Evolutionary conservation across 2,797 vertebrate genomes (phyloP), one percentile per base, ranked within the genome.

Genomic region (Phalanger gymnotis): DNA sequence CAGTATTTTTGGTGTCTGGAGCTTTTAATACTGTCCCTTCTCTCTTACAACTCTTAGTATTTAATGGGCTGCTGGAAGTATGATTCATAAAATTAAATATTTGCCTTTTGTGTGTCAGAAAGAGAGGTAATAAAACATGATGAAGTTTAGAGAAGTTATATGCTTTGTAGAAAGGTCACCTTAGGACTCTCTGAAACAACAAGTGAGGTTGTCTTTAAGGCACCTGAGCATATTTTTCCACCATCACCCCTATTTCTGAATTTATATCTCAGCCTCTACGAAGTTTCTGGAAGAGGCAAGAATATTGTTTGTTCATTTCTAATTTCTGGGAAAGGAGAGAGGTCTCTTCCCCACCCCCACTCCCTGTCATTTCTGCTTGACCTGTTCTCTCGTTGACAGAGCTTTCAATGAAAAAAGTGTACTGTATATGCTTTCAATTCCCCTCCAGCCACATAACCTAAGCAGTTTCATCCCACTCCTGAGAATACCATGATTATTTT

Each of bases 171-270:
- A 92, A 95, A 94, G 54, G 92, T 54, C 91, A 53, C 30, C 47
- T 93, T 92, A 95, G 92, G 89, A 91, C 90, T 96, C 92, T 95
- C 81, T 87, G 58, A 95, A 96, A 94, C 95, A 96, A 94, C 93
- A 97, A 96, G 95, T 92, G 92, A 95, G 30, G 7, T 95, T 97
- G 81, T 92, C 92, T 91, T 12, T 0, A 54, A 96, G 54, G 57
- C 57, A 96, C 73, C 94, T 95, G 81, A 94, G 95, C 94, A 95
- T 91, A 57, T 52, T 96, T 91, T 94, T 89, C 95, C 93, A 91
- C 51, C 16, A 66, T 90, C 91, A 94, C 94, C 34, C 56, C 51
- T 54, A 89, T 54, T 92, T 94, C 90, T 97, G 95, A 95, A 61
- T 91, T 94, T 95, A 25, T 56, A 22, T 97, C 55, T 52, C 54